Percentiles rank a stretch among this genome's conserved stretches.
phyloP scores from a whole-genome alignment of 1,140 invertebrate genomes.

The Latrodectus geometricus region DNA sequence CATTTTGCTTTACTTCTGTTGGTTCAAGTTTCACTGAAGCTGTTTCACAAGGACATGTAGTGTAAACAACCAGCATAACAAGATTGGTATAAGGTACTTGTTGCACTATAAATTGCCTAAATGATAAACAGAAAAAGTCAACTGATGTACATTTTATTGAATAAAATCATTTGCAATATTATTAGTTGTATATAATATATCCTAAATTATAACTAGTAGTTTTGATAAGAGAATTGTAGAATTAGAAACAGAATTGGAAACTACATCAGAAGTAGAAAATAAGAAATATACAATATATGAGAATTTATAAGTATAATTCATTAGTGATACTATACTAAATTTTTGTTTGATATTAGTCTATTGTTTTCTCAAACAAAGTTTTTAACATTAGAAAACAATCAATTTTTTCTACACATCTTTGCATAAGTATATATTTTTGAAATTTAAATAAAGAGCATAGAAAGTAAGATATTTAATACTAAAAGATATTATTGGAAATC shows the following conservation, averaged over 20 bases:
- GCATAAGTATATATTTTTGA: too few relatives aligned
- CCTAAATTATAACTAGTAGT: neutral
- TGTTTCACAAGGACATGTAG: constrained; percentile 86
- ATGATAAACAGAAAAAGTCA: constrained; percentile 62
- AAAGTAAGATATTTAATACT: too few relatives aligned
- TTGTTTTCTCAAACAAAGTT: too few relatives aligned
- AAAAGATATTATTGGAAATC: too few relatives aligned
- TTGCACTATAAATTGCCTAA: constrained; percentile 90
- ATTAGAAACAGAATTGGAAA: neutral
- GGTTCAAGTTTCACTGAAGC: constrained; percentile 85
- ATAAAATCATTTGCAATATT: neutral
- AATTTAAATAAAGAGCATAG: too few relatives aligned
- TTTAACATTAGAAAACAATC: too few relatives aligned
- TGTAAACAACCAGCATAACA: constrained; percentile 89
- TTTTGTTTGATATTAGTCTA: too few relatives aligned
- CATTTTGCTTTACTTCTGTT: constrained; percentile 67
- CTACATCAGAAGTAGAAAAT: too few relatives aligned
- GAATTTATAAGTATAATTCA: too few relatives aligned
- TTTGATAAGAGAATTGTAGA: neutral
- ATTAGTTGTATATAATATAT: neutral
- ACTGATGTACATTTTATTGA: constrained; percentile 2
- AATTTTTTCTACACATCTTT: too few relatives aligned
- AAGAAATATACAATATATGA: too few relatives aligned
- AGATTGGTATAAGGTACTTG: constrained; percentile 92
- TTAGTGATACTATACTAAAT: too few relatives aligned